Conservation (phyloP, 1,140 invertebrate species). For the Megalonaias nervosa region DNA sequence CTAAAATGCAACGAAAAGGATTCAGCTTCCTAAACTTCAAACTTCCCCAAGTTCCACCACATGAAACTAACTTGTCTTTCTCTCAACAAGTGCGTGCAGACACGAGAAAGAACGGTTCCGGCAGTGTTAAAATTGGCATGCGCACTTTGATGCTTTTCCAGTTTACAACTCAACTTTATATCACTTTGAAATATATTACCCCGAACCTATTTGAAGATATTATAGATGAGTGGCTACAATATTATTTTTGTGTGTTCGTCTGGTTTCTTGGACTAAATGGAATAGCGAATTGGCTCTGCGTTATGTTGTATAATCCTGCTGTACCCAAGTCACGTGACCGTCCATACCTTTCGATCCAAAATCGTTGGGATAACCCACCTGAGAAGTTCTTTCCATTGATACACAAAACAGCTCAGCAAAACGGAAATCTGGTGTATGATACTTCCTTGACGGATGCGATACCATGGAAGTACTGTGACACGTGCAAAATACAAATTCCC, state of each 20-base stretch:
- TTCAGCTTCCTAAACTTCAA: no score
- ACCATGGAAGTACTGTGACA: constrained; percentile 40
- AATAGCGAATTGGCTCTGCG: constrained; percentile 48
- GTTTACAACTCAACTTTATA: constrained; percentile 42
- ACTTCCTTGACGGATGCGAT: constrained; percentile 24
- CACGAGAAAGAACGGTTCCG: no score
- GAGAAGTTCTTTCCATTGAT: constrained; percentile 35
- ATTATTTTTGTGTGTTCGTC: constrained; percentile 46
- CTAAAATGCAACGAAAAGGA: no score
- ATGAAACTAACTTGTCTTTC: no score
- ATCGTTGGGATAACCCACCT: constrained; percentile 31
- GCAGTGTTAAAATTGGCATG: no score
- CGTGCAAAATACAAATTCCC: constrained; percentile 36
- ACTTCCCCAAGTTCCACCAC: no score
- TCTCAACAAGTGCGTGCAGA: no score
- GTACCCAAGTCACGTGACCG: constrained; percentile 37
- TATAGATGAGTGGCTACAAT: constrained; percentile 37
- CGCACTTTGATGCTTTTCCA: constrained; percentile 37
- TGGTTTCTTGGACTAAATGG: constrained; percentile 36
- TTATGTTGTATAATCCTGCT: constrained; percentile 32
- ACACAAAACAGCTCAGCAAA: neutral
- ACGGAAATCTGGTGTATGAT: neutral
- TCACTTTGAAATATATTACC: constrained; percentile 38
- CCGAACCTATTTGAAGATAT: constrained; percentile 38
- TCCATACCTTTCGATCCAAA: constrained; percentile 10